phyloP scores from a whole-genome alignment of 2,888 invertebrate genomes.

The Bombylius discolor region DNA sequence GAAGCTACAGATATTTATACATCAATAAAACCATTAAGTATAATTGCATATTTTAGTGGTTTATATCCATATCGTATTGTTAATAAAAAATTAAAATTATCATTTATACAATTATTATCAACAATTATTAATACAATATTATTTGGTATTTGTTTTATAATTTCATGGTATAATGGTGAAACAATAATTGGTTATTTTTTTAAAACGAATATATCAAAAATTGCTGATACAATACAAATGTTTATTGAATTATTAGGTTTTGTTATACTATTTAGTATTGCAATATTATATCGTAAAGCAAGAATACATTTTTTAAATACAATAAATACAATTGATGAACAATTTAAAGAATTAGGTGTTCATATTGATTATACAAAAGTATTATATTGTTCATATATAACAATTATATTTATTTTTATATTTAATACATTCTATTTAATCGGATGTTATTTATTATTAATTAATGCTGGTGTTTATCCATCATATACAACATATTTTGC shows the following conservation, averaged over 20 bases:
- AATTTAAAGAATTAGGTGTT: background rate
- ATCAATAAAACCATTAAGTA: constrained; percentile 1
- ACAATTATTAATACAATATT: constrained; percentile 21
- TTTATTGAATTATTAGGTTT: constrained; percentile 28
- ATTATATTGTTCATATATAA: background rate
- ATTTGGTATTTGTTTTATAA: constrained; percentile 24
- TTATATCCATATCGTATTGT: constrained; percentile 3
- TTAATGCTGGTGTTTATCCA: no score
- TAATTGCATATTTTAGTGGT: constrained; percentile 4
- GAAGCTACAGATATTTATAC: constrained; percentile 6
- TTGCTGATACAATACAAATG: constrained; percentile 30
- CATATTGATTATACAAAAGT: background rate
- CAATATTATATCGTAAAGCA: no score
- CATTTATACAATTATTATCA: constrained; percentile 27
- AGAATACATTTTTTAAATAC: no score
- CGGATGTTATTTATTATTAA: background rate
- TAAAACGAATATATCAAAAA: constrained; percentile 27
- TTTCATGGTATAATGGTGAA: constrained; percentile 25
- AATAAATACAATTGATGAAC: background rate
- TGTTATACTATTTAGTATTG: constrained; percentile 25
- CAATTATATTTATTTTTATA: background rate
- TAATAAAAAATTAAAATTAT: constrained; percentile 19
- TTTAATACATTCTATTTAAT: background rate
- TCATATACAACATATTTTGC: no score
- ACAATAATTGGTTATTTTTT: constrained; percentile 31